Evolutionary conservation across 1,140 invertebrate species (phyloP).

Genomic region (Lerema accius): DNA sequence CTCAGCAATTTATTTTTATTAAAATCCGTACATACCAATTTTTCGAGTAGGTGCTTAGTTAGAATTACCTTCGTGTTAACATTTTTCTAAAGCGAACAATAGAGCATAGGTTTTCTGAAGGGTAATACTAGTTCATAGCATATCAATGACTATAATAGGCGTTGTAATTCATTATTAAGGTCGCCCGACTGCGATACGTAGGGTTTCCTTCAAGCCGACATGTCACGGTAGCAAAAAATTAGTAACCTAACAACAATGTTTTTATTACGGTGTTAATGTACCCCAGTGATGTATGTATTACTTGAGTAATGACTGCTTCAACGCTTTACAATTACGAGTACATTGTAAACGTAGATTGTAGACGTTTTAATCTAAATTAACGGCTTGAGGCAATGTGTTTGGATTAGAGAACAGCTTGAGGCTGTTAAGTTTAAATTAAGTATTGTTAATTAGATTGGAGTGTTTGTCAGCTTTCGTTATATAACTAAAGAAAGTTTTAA

Average conservation of each 20-base stretch:
- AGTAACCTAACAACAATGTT: slow-evolving; percentile 18
- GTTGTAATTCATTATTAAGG: slow-evolving; percentile 49
- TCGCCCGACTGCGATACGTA: slow-evolving; percentile 36
- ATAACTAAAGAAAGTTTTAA: neutral
- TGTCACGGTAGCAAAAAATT: slow-evolving; percentile 26
- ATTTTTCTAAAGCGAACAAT: no score
- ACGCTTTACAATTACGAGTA: neutral
- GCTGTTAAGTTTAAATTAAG: neutral
- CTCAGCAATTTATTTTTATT: no score
- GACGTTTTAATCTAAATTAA: neutral
- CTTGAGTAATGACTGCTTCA: slow-evolving; percentile 22
- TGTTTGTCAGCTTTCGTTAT: neutral
- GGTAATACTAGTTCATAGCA: no score
- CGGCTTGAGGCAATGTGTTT: neutral
- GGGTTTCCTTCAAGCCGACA: slow-evolving; percentile 29
- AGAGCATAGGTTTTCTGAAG: no score
- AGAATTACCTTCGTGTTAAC: no score
- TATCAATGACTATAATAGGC: neutral
- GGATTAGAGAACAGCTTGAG: neutral
- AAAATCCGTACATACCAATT: no score
- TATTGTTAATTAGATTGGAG: neutral
- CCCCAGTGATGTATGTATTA: slow-evolving; percentile 25
- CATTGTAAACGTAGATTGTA: neutral
- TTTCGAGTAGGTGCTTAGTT: no score
- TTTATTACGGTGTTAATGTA: slow-evolving; percentile 32